phyloP scores from a whole-genome alignment of 92 coral and sea anemone genomes.

The Siderastrea siderea region DNA sequence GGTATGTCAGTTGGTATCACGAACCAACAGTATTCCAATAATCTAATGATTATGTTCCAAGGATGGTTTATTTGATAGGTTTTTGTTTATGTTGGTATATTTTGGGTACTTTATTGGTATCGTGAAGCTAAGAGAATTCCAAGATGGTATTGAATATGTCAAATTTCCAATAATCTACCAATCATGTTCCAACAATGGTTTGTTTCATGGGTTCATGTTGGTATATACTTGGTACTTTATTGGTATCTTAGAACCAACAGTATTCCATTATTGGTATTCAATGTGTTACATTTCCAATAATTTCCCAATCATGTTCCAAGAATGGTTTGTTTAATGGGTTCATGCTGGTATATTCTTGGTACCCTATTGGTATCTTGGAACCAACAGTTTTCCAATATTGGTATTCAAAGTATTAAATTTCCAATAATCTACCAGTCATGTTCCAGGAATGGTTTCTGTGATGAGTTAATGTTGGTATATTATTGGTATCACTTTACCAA shows the following conservation, averaged over 20 bases:
- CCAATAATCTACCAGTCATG: neutral
- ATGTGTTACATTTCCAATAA: neutral
- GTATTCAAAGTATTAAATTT: neutral
- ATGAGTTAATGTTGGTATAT: no score
- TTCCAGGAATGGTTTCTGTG: no score
- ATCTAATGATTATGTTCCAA: neutral
- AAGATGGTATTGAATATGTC: neutral
- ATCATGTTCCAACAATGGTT: neutral
- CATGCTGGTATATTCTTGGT: neutral
- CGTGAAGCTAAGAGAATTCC: no score
- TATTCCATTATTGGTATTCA: neutral
- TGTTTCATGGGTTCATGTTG: neutral
- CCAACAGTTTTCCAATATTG: neutral
- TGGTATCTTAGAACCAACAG: neutral
- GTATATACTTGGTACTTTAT: neutral
- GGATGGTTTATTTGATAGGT: no score
- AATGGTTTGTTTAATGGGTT: neutral
- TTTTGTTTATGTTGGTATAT: no score
- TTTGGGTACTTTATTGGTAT: no score
- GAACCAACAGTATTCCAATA: neutral
- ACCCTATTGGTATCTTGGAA: neutral
- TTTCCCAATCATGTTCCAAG: neutral
- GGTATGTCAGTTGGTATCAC: no score
- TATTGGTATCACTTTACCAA: neutral
- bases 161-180: neutral